Base-by-base conservation (phyloP, 2,797 vertebrate genomes). In the Melanotaenia parkinsoni region DNA sequence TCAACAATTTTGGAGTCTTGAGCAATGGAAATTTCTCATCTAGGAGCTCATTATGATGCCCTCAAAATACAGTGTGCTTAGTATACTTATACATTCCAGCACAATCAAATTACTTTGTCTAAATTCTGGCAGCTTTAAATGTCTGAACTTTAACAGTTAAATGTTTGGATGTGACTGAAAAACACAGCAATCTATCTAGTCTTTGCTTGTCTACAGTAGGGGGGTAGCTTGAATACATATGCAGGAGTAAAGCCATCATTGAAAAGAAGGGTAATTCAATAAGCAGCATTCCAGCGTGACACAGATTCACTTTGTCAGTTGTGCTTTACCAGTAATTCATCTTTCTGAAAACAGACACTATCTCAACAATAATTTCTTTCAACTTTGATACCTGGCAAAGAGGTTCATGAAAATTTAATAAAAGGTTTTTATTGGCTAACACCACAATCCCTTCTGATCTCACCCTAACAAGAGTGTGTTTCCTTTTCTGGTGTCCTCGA, bases 291-390 rank as follows among this genome's bases (percentile, higher is more conserved):
- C 81, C 69, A 77, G 84, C 61, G 85, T 91, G 89, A 94, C 76
- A 90, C 85, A 93, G 89, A 93, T 93, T 93, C 88, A 77, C 86
- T 90, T 84, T 90, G 91, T 93, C 91, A 92, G 89, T 79, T 80
- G 80, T 79, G 86, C 81, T 83, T 90, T 86, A 91, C 84, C 81
- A 84, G 88, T 91, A 91, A 93, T 92, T 94, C 79, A 91, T 91
- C 86, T 90, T 91, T 88, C 75, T 80, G 85, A 91, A 93, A 92
- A 92, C 76, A 76, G 88, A 92, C 87, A 92, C 87, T 88, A 81
- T 91, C 86, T 81, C 78, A 92, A 90, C 88, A 93, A 93, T 90
- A 73, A 87, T 86, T 88, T 86, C 84, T 88, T 91, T 93, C 82
- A 88, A 86, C 81, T 84, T 63, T 60, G 74, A 85, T 88, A 93